Evolutionary conservation across 2,888 invertebrate genomes (phyloP).

Genomic region (Lasioglossum morio): DNA sequence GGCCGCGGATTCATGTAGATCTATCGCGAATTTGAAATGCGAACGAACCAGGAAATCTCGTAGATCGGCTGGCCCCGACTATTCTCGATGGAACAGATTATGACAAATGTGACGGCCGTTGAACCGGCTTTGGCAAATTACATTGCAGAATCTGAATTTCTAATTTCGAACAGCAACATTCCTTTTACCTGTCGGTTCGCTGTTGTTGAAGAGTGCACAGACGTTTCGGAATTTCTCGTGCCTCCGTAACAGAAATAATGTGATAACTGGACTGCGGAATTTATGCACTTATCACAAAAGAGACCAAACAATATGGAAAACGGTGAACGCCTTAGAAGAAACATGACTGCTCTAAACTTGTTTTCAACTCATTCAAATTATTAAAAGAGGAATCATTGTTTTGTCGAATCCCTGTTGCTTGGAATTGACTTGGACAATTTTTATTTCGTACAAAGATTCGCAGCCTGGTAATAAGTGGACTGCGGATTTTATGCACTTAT

Average conservation of each 20-base stretch:
- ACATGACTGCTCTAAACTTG: too few species aligned
- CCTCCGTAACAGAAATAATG: not conserved
- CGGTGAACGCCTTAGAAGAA: too few species aligned
- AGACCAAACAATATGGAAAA: too few species aligned
- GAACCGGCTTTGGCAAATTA: conserved; percentile 10
- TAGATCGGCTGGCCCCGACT: conserved; percentile 20
- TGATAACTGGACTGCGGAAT: not conserved
- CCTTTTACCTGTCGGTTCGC: not conserved
- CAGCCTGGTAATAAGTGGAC: too few species aligned
- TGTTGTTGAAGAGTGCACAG: not conserved
- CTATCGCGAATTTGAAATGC: conserved; percentile 52
- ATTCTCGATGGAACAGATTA: conserved; percentile 29
- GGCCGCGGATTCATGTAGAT: conserved; percentile 49
- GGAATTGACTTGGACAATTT: too few species aligned
- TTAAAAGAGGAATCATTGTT: too few species aligned
- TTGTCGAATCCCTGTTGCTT: too few species aligned
- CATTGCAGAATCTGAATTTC: not conserved
- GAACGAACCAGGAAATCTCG: conserved; percentile 21
- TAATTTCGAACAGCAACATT: not conserved
- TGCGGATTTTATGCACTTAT: too few species aligned
- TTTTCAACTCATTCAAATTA: too few species aligned
- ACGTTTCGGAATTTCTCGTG: not conserved
- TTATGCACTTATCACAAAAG: not conserved
- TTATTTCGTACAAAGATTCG: too few species aligned
- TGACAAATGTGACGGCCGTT: conserved; percentile 33